Base-by-base conservation (phyloP, 2,797 vertebrate species). In the Microhierax caerulescens region DNA sequence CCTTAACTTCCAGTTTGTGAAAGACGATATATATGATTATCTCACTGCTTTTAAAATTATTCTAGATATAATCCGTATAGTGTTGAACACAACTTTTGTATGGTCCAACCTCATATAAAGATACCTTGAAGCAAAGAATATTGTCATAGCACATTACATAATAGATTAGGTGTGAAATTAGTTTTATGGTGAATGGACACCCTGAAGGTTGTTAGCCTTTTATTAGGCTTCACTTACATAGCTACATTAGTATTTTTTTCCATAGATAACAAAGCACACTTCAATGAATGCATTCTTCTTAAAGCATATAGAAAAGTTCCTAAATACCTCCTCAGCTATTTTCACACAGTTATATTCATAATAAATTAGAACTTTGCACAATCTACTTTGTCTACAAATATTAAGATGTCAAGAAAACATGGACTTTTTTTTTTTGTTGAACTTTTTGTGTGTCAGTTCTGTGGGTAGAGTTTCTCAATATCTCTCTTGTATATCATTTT, bases 131-230 rank as follows among this genome's bases (percentile, higher is more conserved):
- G 95, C 88, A 97, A 96, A 96, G 60, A 96, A 53, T 60, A 93
- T 97, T 98, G 97, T 97, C 92, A 97, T 98, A 98, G 95, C 89
- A 98, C 95, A 97, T 98, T 98, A 96, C 93, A 92, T 98, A 98
- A 98, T 73, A 98, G 94, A 98, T 95, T 98, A 98, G 95, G 95
- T 98, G 95, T 98, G 97, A 98, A 98, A 98, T 98, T 97, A 97
- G 88, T 97, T 98, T 98, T 97, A 93, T 95, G 78, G 95, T 97
- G 90, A 97, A 91, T 95, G 86, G 72, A 95, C 85, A 96, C 80
- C 94, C 88, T 88, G 88, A 97, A 97, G 93, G 90, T 96, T 98
- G 90, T 95, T 97, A 97, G 85, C 43, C 76, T 97, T 97, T 98
- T 94, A 89, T 96, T 97, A 93, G 37, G 28, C 21, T 92, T 87